Evolutionary conservation across 2,113 vertebrate genomes (phyloP).

Genomic region (Microtus oregoni): DNA sequence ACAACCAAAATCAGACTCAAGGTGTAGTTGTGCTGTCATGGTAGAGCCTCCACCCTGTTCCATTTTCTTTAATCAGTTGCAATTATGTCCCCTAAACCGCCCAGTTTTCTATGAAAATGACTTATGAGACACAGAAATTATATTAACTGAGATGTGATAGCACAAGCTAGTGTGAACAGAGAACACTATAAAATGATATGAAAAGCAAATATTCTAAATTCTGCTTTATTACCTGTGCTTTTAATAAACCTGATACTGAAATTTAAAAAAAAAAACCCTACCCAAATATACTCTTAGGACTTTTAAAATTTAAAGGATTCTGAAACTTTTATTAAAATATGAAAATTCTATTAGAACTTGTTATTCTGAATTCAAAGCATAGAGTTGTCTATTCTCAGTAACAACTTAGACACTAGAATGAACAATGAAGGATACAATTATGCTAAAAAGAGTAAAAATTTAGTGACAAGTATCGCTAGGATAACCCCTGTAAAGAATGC

Average conservation of each 20-base stretch:
- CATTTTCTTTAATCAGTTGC: slow-evolving; percentile 27
- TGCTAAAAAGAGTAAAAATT: slow-evolving; percentile 4
- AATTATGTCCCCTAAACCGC: not conserved
- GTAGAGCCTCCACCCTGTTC: not conserved
- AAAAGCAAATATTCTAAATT: not conserved
- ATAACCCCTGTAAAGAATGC: not conserved
- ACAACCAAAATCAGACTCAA: slow-evolving; percentile 31
- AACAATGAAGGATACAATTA: slow-evolving; percentile 33
- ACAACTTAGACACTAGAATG: slow-evolving; percentile 7
- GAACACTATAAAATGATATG: slow-evolving; percentile 8
- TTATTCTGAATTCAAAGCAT: slow-evolving; percentile 42
- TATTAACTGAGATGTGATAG: not conserved
- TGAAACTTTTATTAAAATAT: slow-evolving; percentile 31
- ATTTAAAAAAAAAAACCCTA: slow-evolving; percentile 8
- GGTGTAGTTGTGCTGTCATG: not conserved
- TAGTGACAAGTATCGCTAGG: not conserved
- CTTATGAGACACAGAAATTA: slow-evolving; percentile 49
- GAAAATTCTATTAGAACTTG: slow-evolving; percentile 30
- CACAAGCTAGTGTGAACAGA: not conserved
- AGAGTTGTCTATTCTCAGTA: not conserved
- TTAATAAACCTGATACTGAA: slow-evolving; percentile 47
- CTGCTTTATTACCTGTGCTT: not conserved
- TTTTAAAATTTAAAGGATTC: slow-evolving; percentile 53
- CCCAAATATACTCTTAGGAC: not conserved
- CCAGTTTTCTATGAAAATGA: slow-evolving; percentile 20